Conservation (phyloP, 1,140 invertebrate genomes). For the Trichoplusia ni region DNA sequence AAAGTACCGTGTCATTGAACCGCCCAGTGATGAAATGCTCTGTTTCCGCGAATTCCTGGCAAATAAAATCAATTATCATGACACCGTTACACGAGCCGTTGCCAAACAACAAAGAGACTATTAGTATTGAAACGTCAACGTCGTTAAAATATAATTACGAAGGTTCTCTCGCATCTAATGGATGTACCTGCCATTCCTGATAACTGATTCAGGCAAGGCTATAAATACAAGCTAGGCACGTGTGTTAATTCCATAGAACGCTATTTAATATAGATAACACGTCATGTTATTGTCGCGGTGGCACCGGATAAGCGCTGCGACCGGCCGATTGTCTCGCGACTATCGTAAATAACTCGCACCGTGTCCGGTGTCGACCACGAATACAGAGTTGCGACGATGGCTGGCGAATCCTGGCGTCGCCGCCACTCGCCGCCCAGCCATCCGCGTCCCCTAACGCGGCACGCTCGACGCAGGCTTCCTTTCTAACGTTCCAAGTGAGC, state of each 20-base stretch:
- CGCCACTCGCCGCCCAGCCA: background rate
- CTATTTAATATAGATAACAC: constrained; percentile 75
- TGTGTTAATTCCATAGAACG: constrained; percentile 71
- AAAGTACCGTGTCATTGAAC: constrained; percentile 68
- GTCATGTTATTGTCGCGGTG: constrained; percentile 75
- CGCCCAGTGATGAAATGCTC: constrained; percentile 64
- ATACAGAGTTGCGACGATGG: constrained; percentile 60
- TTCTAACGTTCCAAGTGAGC: background rate
- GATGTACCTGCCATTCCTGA: constrained; percentile 50
- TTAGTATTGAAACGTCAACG: constrained; percentile 4
- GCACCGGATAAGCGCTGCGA: constrained; percentile 73
- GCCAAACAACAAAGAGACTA: background rate
- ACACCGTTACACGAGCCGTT: constrained; percentile 42
- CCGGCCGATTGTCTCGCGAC: constrained; percentile 74
- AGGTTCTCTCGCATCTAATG: constrained; percentile 24
- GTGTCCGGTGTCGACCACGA: constrained; percentile 68
- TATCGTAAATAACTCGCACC: constrained; percentile 75
- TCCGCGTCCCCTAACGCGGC: constrained; percentile 31
- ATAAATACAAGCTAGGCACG: constrained; percentile 61
- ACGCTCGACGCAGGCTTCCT: constrained; percentile 34
- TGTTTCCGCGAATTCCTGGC: constrained; percentile 63
- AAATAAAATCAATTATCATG: constrained; percentile 69
- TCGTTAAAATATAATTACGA: constrained; percentile 19
- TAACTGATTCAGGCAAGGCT: constrained; percentile 64
- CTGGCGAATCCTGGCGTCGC: constrained; percentile 43